Base-by-base conservation (phyloP, 1,140 invertebrate genomes). In the Sycophaga agraensis region DNA sequence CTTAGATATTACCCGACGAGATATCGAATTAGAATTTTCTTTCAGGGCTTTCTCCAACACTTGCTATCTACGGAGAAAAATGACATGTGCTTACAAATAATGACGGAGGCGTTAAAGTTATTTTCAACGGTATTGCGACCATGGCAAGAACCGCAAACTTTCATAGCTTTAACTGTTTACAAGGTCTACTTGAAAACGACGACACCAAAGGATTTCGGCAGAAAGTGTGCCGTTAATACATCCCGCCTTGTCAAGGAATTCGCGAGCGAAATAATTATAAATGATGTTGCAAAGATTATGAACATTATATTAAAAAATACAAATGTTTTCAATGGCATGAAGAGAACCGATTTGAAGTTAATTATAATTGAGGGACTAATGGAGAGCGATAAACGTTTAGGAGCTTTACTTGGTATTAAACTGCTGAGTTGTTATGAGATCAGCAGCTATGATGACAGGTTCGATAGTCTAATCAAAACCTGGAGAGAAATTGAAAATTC, bases 141-240 rank as follows among this genome's bases (percentile, higher is more conserved):
- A 0, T 53, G 31, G 24, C 17, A 60, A 5, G 49, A 60, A 5
- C 5, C 26, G 4, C 1, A 26, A 0, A 16, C 8, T 2, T 60
- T 26, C 21, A 53, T 60, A 16, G 12, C 7, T 4, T 28, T 43
- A 12, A 16, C 2, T 8, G 11, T 60, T 3, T 34, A 8, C 11
- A 60, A 60, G 5, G 16, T 16, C 16, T 55, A 48, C 14, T 37
- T 5, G 2, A 22, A 46, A 1, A 7, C 31, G 7, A 17, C 17
- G 16, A 31, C 16, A n/a, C 19, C 43, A 4, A n/a, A 60, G n/a
- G 49, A 60, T 12, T 60, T 60, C 5, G 58, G 58, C 6, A n/a
- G 4, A 0, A 45, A 37, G 17, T 60, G 42, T 11, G 49, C 6
- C 0, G 24, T 14, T 4, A 37, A 17, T 4, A 40, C 17, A 11